Evolutionary conservation across 2,797 vertebrate genomes (phyloP), one percentile per base, ranked within the genome.

Genomic region (Limnodromus scolopaceus): DNA sequence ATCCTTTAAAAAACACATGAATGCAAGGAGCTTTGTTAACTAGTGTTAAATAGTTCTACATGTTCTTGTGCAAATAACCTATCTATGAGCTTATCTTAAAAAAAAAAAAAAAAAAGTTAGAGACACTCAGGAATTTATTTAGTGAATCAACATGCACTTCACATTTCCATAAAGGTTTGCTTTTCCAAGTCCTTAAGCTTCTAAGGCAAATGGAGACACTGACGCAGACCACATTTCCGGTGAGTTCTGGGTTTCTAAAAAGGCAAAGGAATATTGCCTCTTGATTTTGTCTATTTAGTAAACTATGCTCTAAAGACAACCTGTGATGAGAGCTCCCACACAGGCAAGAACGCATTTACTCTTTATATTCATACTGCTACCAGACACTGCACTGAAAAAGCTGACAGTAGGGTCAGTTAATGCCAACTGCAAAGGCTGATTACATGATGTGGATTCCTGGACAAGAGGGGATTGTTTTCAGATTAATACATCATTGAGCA

Each of bases 391-490:
- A 39, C 82, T 49, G 53, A 75, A 36, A 38, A 78, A 53, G 66
- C 70, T 87, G 88, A 54, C 81, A 63, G 65, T 8, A 65, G 58
- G 61, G 61, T 81, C 82, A 71, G 54, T 71, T 43, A 55, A 57
- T 68, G 49, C 88, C 91, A 76, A 66, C 63, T 83, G 79, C 79
- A 83, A 70, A 86, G 82, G 68, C 69, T 83, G 81, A 86, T 79
- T 86, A 79, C 72, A 61, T 7, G 51, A 76, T 14, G 60, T 1
- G 63, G 64, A 49, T 46, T 49, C 60, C 71, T 43, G 64, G 76
- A 57, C 49, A 90, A 71, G 58, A 48, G 60, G 76, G 76, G 92
- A 88, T 74, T 94, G 93, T 86, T 74, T 90, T 64, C 68, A 86
- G 80, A 39, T 83, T 91, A 85, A 90, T 85, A 91, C 68, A 83